These are phyloP conservation scores for Nymphicus hollandicus DNA, from an alignment of 2,113 vertebrate species.

Conservation along the genomic window DNA sequence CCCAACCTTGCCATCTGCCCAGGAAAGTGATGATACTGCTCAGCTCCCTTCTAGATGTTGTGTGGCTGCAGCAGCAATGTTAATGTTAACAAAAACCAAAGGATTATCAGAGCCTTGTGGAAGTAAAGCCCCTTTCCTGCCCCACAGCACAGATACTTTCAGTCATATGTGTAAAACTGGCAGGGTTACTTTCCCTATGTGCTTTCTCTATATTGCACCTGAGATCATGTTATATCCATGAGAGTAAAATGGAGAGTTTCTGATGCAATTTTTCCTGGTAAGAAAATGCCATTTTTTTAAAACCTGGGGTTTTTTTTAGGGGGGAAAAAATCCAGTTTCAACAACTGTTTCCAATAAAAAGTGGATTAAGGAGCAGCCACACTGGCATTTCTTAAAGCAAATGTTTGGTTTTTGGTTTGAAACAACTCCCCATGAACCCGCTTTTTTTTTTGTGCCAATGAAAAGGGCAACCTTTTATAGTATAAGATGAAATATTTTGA, in stretches of 20 bases:
- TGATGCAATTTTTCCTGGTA: background rate
- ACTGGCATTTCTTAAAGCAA: background rate
- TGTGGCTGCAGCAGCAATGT: background rate
- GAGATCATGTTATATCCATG: background rate
- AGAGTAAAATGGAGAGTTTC: background rate
- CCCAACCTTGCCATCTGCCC: constrained; percentile 43
- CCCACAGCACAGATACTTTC: background rate
- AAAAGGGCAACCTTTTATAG: background rate
- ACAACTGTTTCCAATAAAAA: constrained; percentile 5
- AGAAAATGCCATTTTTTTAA: background rate
- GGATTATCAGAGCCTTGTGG: background rate
- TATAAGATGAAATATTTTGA: background rate
- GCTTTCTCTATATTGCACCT: background rate
- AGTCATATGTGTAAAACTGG: background rate
- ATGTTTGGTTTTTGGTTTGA: background rate
- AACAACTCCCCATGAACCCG: background rate
- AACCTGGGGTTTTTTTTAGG: background rate
- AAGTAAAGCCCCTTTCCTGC: background rate
- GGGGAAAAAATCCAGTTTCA: fast-evolving
- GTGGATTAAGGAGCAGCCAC: background rate
- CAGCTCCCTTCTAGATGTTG: constrained; percentile 10
- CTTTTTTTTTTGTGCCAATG: background rate
- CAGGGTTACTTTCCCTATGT: background rate
- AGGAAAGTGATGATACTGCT: constrained; percentile 1
- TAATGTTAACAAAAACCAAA: background rate